Conservation (phyloP, 1,140 invertebrate species). For the Papilio glaucus region DNA sequence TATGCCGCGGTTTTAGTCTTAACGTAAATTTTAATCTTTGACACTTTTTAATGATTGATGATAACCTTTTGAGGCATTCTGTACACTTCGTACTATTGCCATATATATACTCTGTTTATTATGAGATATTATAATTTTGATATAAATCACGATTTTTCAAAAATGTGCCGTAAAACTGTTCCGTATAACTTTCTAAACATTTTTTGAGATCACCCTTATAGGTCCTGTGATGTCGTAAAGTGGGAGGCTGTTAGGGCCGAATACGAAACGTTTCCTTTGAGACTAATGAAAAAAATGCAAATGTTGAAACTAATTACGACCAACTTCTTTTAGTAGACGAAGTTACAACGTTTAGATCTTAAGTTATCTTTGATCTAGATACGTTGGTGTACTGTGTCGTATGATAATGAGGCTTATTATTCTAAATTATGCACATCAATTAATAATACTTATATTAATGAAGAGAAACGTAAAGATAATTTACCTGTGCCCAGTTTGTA, state of each 20-base stretch:
- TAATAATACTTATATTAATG: too few species aligned
- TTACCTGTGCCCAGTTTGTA: too few species aligned
- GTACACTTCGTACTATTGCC: too few species aligned
- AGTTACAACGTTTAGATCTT: background rate
- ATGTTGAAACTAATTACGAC: conserved; percentile 24
- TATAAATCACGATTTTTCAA: too few species aligned
- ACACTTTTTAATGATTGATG: too few species aligned
- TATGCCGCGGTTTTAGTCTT: too few species aligned
- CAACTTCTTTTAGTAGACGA: conserved; percentile 3
- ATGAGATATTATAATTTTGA: too few species aligned
- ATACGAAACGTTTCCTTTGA: conserved; percentile 30
- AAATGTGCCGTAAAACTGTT: background rate
- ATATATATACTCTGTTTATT: too few species aligned
- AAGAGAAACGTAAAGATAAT: too few species aligned
- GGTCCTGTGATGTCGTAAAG: conserved; percentile 28
- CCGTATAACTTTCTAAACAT: background rate
- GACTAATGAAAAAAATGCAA: conserved; percentile 32
- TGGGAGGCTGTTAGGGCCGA: conserved; percentile 17
- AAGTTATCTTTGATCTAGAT: background rate
- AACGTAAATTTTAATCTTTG: too few species aligned
- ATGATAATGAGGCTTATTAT: background rate
- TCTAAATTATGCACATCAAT: background rate
- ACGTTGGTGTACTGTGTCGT: background rate
- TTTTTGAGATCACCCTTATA: conserved; percentile 25
- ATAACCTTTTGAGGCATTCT: too few species aligned